phyloP scores from a whole-genome alignment of 2,113 vertebrate genomes.

The Lanius collurio region DNA sequence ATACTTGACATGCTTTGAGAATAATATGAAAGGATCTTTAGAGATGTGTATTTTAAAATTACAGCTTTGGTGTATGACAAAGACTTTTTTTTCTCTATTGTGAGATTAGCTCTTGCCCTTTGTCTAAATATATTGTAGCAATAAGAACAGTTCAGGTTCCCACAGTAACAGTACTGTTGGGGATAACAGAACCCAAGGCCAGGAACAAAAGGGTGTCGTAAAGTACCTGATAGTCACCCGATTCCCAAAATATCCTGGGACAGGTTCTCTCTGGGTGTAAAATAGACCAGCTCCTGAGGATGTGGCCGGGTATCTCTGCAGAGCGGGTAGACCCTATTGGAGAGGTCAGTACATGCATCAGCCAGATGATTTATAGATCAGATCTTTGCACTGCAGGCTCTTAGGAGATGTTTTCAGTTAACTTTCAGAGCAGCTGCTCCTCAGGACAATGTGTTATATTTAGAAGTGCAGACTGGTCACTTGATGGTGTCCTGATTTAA shows the following conservation, averaged over 20 bases:
- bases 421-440: slow-evolving; percentile 53
- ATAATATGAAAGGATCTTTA: background rate
- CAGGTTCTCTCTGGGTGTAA: background rate
- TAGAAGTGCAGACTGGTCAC: slow-evolving; percentile 40
- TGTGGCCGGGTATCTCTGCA: background rate
- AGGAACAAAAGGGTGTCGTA: background rate
- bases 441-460: slow-evolving; percentile 53
- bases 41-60: background rate
- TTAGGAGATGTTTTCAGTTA: background rate
- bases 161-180: slow-evolving; percentile 25
- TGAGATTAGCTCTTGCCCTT: background rate
- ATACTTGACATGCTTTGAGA: background rate
- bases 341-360: background rate
- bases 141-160: background rate
- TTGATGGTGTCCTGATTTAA: slow-evolving; percentile 49
- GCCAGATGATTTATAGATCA: background rate
- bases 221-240: background rate
- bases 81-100: background rate
- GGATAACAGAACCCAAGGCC: background rate
- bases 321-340: fast-evolving
- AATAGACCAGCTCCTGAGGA: background rate
- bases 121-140: background rate
- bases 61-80: background rate
- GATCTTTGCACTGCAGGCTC: background rate
- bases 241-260: background rate